These are phyloP conservation scores for Tetragonisca angustula DNA, from an alignment of 2,888 invertebrate genomes.

Conservation along the genomic window DNA sequence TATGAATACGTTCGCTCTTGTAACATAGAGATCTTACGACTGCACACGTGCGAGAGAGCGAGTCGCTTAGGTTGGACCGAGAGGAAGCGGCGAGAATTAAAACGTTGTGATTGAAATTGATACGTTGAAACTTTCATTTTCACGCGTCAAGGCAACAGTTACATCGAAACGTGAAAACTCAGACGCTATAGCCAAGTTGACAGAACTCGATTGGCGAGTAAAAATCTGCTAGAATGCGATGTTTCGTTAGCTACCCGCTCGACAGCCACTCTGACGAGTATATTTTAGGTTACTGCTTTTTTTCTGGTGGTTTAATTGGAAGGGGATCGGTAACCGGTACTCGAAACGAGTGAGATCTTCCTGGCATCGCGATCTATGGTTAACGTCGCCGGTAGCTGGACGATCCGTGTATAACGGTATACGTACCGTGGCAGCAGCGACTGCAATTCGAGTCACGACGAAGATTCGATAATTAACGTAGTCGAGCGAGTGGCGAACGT, in stretches of 20 bases:
- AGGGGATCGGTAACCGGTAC: not conserved
- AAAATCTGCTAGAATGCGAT: too few species aligned
- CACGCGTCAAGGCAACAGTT: rapidly evolving
- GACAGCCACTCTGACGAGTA: not conserved
- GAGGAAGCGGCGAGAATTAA: not conserved
- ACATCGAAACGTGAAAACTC: not conserved
- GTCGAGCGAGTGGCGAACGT: constrained; percentile 5
- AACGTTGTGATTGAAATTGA: not conserved
- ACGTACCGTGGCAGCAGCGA: not conserved
- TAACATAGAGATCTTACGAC: not conserved
- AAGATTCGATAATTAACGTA: constrained; percentile 42
- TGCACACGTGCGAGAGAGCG: too few species aligned
- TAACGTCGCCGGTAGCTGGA: not conserved
- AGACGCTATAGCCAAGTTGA: not conserved
- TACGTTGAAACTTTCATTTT: not conserved
- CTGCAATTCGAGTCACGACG: constrained; percentile 31
- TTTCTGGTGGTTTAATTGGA: constrained; percentile 5
- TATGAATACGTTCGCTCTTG: not conserved
- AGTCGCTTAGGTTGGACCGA: too few species aligned
- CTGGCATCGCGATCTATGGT: constrained; percentile 6
- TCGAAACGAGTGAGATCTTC: not conserved
- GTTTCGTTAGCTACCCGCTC: not conserved
- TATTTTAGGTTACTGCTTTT: not conserved
- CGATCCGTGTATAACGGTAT: not conserved
- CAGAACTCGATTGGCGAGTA: not conserved